phyloP scores from a whole-genome alignment of 2,113 vertebrate species.

The Trichechus manatus region DNA sequence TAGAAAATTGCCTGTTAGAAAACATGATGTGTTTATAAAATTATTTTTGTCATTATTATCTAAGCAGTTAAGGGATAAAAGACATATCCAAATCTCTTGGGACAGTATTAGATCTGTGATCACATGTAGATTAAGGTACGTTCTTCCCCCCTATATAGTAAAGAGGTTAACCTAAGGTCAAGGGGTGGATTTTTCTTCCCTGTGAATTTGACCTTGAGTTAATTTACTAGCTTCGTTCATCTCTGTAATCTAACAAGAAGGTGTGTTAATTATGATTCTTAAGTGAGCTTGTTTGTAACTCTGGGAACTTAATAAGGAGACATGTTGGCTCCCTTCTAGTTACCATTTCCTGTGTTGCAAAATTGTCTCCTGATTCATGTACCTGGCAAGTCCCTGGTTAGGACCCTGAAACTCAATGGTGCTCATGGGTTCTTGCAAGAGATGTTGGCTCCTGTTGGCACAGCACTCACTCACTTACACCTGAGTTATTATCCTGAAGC shows the following conservation, averaged over 20 bases:
- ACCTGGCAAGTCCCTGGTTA: neutral
- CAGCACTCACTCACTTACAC: neutral
- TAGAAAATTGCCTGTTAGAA: neutral
- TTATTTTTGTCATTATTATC: neutral
- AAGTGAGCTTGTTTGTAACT: too few relatives aligned
- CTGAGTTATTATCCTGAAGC: neutral
- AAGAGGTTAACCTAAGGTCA: neutral
- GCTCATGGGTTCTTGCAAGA: neutral
- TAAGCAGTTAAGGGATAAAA: neutral
- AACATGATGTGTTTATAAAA: neutral
- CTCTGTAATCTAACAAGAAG: neutral
- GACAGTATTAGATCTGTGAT: neutral
- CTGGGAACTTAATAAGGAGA: too few relatives aligned
- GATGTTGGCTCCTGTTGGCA: neutral
- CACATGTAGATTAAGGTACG: too few relatives aligned
- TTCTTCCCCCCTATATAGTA: neutral
- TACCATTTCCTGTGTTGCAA: too few relatives aligned
- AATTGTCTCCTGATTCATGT: neutral
- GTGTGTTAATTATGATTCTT: too few relatives aligned
- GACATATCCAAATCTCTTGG: too few relatives aligned
- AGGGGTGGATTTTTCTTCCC: neutral
- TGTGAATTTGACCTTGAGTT: neutral
- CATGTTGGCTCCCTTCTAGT: too few relatives aligned
- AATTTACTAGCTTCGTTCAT: neutral
- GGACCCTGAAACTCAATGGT: neutral